Percentiles rank a stretch among this genome's conserved stretches.
Conservation (phyloP, 2,888 invertebrate genomes). For the Oconnorella tubifera region DNA sequence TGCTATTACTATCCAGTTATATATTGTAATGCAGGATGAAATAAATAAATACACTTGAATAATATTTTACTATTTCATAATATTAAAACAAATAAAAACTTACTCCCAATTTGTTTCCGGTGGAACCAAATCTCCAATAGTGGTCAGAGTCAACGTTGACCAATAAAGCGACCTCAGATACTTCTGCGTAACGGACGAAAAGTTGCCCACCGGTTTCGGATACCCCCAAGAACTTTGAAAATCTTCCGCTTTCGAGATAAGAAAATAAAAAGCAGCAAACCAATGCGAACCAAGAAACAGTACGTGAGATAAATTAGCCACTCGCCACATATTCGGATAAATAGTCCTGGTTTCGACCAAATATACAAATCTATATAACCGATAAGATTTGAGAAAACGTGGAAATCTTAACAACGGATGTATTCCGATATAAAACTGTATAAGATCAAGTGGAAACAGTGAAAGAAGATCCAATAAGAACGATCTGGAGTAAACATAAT, state of each 20-base stretch:
- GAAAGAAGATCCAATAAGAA: slow-evolving; percentile 80
- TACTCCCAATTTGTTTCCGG: slow-evolving; percentile 95
- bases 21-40: too few relatives aligned
- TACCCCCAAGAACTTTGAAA: slow-evolving; percentile 61
- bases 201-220: slow-evolving; percentile 63
- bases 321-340: slow-evolving; percentile 93
- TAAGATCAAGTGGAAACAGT: slow-evolving; percentile 77
- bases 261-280: slow-evolving; percentile 96
- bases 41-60: too few relatives aligned
- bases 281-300: slow-evolving; percentile 90
- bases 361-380: slow-evolving; percentile 78
- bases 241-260: slow-evolving; percentile 71
- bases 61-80: too few relatives aligned
- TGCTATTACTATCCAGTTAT: too few relatives aligned
- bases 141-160: slow-evolving; percentile 92
- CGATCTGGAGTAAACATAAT: slow-evolving; percentile 78
- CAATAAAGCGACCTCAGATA: slow-evolving; percentile 92
- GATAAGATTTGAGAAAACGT: slow-evolving; percentile 66
- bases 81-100: too few relatives aligned
- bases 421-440: slow-evolving; percentile 72
- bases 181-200: slow-evolving; percentile 83
- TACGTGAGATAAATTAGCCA: slow-evolving; percentile 90
- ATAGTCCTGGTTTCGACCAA: slow-evolving; percentile 93
- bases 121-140: slow-evolving; percentile 91
- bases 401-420: slow-evolving; percentile 72